A percentile compares a stretch with the other conserved stretches of the same genome.
phyloP scores from a whole-genome alignment of 1,140 invertebrate species.

The Dendroctonus valens region DNA sequence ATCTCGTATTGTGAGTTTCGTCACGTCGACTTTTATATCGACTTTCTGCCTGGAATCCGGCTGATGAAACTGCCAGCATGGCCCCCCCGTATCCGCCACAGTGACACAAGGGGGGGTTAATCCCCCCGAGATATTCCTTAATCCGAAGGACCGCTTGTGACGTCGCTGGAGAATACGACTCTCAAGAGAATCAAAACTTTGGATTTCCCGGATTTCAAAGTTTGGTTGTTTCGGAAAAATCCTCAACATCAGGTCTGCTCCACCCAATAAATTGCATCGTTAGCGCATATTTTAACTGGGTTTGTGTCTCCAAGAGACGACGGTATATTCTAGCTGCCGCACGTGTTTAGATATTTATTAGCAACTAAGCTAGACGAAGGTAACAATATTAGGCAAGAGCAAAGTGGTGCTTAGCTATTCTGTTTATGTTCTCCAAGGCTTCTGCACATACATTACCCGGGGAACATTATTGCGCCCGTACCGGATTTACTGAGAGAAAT shows the following conservation, averaged over 20 bases:
- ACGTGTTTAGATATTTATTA: conserved; percentile 17
- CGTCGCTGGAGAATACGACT: conserved; percentile 12
- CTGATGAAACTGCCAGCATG: conserved; percentile 14
- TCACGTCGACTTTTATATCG: conserved; percentile 23
- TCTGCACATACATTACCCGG: conserved; percentile 15
- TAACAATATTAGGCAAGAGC: conserved; percentile 22
- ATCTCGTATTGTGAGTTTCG: conserved; percentile 16
- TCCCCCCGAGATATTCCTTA: conserved; percentile 25
- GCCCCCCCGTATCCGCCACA: neutral
- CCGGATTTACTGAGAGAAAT: conserved; percentile 10
- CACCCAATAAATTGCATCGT: no score
- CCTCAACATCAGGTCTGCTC: no score
- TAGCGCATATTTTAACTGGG: no score
- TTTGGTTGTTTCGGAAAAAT: conserved; percentile 1
- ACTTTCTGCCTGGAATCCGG: conserved; percentile 15
- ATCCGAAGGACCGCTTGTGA: conserved; percentile 17
- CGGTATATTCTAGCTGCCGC: neutral
- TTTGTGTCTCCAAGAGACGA: neutral
- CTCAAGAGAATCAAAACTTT: neutral
- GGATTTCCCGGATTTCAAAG: neutral
- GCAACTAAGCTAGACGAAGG: conserved; percentile 19
- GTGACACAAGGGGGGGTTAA: conserved; percentile 20
- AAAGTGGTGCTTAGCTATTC: conserved; percentile 29
- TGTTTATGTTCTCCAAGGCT: conserved; percentile 24
- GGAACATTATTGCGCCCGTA: conserved; percentile 7